Evolutionary conservation across 2,797 vertebrate genomes (phyloP).

Genomic region (Sphaeramia orbicularis): DNA sequence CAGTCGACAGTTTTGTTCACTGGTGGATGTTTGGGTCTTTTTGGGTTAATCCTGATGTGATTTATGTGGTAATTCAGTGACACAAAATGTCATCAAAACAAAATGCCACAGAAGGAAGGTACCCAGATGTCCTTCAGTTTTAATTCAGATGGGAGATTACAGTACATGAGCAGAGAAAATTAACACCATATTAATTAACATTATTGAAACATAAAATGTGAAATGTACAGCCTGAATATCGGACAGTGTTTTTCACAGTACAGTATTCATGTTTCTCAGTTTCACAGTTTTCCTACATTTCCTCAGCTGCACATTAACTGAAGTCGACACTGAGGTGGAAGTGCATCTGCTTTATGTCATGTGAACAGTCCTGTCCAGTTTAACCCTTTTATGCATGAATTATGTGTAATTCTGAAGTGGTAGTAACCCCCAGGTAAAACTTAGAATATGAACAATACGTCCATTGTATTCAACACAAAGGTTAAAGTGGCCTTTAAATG

Average conservation of each 20-base stretch:
- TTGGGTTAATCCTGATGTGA: constrained; percentile 22
- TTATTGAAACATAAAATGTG: not conserved
- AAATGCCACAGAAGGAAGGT: too few relatives aligned
- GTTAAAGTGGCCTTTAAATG: too few relatives aligned
- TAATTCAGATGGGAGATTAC: not conserved
- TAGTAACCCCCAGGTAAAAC: too few relatives aligned
- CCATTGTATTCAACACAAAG: too few relatives aligned
- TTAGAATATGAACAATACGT: too few relatives aligned
- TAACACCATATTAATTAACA: too few relatives aligned
- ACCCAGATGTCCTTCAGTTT: constrained; percentile 1
- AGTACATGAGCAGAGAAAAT: not conserved
- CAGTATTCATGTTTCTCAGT: not conserved
- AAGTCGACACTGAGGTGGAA: not conserved
- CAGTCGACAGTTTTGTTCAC: too few relatives aligned
- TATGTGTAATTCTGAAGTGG: too few relatives aligned
- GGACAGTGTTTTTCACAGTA: constrained; percentile 7
- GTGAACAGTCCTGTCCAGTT: too few relatives aligned
- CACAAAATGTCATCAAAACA: constrained; percentile 32
- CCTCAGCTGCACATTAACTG: not conserved
- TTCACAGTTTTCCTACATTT: constrained; percentile 17
- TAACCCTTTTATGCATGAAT: too few relatives aligned
- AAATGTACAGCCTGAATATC: not conserved
- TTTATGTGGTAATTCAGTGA: constrained; percentile 42
- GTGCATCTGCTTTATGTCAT: too few relatives aligned
- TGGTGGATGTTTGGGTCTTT: too few relatives aligned